Percentiles rank a stretch among this genome's conserved stretches.
These are phyloP conservation scores for Lepus townsendii DNA, from an alignment of 2,797 vertebrate genomes.

Conservation along the genomic window DNA sequence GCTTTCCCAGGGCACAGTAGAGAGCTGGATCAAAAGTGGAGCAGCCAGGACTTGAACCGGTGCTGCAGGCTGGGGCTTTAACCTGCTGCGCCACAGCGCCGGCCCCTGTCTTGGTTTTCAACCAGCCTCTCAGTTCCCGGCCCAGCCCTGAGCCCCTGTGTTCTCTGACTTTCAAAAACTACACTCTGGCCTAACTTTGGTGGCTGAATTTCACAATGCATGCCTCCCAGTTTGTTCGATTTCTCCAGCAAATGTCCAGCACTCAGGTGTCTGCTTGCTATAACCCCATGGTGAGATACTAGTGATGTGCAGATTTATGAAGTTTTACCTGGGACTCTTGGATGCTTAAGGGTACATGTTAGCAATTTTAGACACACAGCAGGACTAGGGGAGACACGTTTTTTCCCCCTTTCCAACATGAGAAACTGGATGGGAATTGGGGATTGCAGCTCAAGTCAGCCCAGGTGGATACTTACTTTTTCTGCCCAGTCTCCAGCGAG, in stretches of 20 bases:
- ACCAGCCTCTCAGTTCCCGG: neutral
- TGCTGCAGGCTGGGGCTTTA: no score
- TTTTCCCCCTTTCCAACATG: neutral
- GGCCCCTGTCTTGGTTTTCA: no score
- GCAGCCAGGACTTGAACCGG: no score
- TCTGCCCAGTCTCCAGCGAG: neutral
- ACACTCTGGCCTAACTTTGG: neutral
- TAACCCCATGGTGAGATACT: accelerated
- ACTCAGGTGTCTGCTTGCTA: accelerated
- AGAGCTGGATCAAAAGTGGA: no score
- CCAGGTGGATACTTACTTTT: neutral
- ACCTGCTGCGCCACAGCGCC: no score
- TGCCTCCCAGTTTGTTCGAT: neutral
- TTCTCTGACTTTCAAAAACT: neutral
- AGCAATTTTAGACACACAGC: accelerated
- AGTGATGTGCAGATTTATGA: accelerated
- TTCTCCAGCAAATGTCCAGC: neutral
- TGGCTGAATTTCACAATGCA: neutral
- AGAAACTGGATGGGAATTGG: no score
- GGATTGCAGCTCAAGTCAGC: neutral
- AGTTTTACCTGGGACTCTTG: accelerated
- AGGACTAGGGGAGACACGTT: neutral
- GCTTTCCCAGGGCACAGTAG: no score
- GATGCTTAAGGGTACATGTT: neutral
- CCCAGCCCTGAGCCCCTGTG: neutral